A percentile compares a stretch with the other conserved stretches of the same genome.
Conservation (phyloP, 2,888 invertebrate species). For the Agrochola macilenta region DNA sequence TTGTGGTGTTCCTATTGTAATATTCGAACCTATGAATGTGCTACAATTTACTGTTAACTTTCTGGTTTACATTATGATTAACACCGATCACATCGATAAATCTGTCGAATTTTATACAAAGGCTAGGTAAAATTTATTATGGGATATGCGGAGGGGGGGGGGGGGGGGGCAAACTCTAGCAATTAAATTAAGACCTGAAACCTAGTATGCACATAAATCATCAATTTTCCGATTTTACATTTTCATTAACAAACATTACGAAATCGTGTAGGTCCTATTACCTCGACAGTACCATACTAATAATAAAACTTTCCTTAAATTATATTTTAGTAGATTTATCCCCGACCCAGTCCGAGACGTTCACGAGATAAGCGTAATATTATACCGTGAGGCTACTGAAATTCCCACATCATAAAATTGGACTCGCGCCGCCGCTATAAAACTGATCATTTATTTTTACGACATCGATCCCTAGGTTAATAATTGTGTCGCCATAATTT, state of each 20-base stretch:
- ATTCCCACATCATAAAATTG: constrained; percentile 86
- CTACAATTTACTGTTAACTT: background rate
- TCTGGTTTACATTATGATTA: background rate
- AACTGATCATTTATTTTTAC: constrained; percentile 86
- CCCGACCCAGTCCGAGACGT: constrained; percentile 58
- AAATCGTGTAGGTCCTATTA: background rate
- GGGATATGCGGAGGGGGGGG: too few species aligned
- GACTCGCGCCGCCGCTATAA: constrained; percentile 79
- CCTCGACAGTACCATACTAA: background rate
- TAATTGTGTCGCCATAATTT: constrained; percentile 84
- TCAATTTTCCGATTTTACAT: background rate
- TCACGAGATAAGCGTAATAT: constrained; percentile 78
- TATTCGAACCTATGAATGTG: background rate
- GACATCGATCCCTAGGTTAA: constrained; percentile 81
- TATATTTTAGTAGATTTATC: constrained; percentile 52
- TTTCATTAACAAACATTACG: background rate
- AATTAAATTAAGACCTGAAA: background rate
- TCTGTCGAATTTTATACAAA: too few species aligned
- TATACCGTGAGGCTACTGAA: constrained; percentile 80
- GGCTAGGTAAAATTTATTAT: background rate
- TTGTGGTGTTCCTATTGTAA: background rate
- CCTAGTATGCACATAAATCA: background rate
- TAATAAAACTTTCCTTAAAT: constrained; percentile 46
- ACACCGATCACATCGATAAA: background rate
- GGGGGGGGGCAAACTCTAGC: too few species aligned